Conservation (phyloP, 2,113 vertebrate species). For the Dipodomys stephensi region DNA sequence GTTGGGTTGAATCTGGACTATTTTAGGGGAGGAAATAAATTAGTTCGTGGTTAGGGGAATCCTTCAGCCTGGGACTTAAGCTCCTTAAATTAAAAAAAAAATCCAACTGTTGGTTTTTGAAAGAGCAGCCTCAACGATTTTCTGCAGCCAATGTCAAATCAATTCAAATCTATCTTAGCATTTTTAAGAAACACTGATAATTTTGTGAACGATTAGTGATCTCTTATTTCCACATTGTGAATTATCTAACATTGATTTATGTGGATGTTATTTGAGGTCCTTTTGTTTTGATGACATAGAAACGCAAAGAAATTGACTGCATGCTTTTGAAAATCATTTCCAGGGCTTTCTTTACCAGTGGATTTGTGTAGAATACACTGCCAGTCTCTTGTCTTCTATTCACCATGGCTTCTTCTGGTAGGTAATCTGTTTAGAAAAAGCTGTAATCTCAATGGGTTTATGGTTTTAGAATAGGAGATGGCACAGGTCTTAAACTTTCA, state of each 20-base stretch:
- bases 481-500: slow-evolving; percentile 13
- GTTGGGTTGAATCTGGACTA: slow-evolving; percentile 37
- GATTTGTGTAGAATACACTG: slow-evolving; percentile 74
- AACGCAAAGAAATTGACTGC: slow-evolving; percentile 76
- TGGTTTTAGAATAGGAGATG: slow-evolving; percentile 45
- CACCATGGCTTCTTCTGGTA: slow-evolving; percentile 90
- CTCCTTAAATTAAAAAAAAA: slow-evolving; percentile 22
- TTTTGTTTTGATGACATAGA: slow-evolving; percentile 61
- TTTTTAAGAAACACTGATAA: slow-evolving; percentile 12
- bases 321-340: slow-evolving; percentile 76
- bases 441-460: slow-evolving; percentile 33
- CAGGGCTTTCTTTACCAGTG: slow-evolving; percentile 75
- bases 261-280: slow-evolving; percentile 46
- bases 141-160: not conserved
- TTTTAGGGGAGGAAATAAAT: not conserved
- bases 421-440: slow-evolving; percentile 73
- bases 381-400: slow-evolving; percentile 77
- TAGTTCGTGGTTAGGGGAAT: not conserved
- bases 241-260: slow-evolving; percentile 63
- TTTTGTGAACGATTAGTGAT: slow-evolving; percentile 31
- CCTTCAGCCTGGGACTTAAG: slow-evolving; percentile 19
- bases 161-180: slow-evolving; percentile 24
- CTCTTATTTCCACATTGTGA: slow-evolving; percentile 40
- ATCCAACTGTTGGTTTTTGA: slow-evolving; percentile 29
- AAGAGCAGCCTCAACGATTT: slow-evolving; percentile 31